Conservation (phyloP, 1,140 invertebrate genomes). For the Cherax quadricarinatus region DNA sequence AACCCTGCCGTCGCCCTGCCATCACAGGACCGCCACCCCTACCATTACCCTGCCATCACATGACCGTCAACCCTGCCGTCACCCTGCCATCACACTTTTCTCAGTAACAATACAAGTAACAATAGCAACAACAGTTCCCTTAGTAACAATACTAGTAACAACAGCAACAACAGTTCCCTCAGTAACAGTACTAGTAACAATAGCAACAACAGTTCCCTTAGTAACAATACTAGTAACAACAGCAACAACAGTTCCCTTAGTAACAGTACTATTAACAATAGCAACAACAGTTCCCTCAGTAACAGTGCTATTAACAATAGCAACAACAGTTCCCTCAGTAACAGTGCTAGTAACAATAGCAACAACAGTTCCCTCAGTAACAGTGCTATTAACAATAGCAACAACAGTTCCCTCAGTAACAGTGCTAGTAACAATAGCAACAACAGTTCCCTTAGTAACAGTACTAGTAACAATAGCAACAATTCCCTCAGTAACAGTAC, state of each 20-base stretch:
- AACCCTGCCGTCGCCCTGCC: neutral
- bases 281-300: neutral
- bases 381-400: neutral
- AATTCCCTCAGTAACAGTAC: neutral
- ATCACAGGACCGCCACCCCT: neutral
- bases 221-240: too few relatives aligned
- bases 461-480: neutral
- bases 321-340: too few relatives aligned
- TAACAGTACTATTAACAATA: neutral
- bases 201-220: too few relatives aligned
- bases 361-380: neutral
- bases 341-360: neutral
- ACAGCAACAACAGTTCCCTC: neutral
- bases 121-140: too few relatives aligned
- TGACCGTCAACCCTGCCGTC: neutral
- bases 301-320: neutral
- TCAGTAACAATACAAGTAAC: too few relatives aligned
- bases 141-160: too few relatives aligned
- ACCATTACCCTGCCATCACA: neutral
- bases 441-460: too few relatives aligned
- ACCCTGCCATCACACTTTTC: too few relatives aligned
- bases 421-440: too few relatives aligned
- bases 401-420: too few relatives aligned
- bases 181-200: too few relatives aligned
- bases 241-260: too few relatives aligned